phyloP scores from a whole-genome alignment of 1,140 invertebrate genomes.

The Hylaeus anthracinus region DNA sequence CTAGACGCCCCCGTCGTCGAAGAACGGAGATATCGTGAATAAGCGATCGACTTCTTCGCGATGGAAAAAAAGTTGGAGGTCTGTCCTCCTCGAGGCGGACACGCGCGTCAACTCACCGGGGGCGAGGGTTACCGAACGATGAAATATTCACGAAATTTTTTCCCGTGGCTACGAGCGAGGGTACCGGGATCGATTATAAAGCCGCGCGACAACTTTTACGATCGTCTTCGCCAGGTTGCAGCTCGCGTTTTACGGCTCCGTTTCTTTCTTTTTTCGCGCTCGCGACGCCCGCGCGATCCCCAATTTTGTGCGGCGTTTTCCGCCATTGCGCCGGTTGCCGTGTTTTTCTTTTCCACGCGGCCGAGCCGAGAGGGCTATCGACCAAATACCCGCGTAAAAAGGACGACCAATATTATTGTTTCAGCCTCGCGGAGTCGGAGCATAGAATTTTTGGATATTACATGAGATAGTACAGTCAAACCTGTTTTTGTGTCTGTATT shows the following conservation, averaged over 20 bases:
- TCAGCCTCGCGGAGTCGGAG: too few species aligned
- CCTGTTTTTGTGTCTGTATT: too few species aligned
- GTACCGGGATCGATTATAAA: background rate
- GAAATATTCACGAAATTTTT: slow-evolving; percentile 38
- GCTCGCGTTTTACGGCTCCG: background rate
- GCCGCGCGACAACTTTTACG: background rate
- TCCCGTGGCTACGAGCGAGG: background rate
- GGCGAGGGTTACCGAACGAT: background rate
- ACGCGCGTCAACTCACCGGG: background rate
- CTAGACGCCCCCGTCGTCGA: background rate
- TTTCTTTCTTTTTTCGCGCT: slow-evolving; percentile 3
- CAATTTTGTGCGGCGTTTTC: background rate
- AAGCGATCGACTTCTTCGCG: slow-evolving; percentile 16
- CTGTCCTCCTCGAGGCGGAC: background rate
- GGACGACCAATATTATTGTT: background rate
- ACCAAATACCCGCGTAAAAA: background rate
- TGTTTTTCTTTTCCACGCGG: background rate
- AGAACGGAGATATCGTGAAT: background rate
- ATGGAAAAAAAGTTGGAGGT: background rate
- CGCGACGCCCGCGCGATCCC: background rate
- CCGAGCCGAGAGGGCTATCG: background rate
- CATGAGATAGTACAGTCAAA: too few species aligned
- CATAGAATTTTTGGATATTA: too few species aligned
- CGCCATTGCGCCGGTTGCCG: too few species aligned
- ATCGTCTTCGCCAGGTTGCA: background rate